These are phyloP conservation scores for Liolophura sinensis DNA, from an alignment of 1,140 invertebrate species.

Conservation along the genomic window DNA sequence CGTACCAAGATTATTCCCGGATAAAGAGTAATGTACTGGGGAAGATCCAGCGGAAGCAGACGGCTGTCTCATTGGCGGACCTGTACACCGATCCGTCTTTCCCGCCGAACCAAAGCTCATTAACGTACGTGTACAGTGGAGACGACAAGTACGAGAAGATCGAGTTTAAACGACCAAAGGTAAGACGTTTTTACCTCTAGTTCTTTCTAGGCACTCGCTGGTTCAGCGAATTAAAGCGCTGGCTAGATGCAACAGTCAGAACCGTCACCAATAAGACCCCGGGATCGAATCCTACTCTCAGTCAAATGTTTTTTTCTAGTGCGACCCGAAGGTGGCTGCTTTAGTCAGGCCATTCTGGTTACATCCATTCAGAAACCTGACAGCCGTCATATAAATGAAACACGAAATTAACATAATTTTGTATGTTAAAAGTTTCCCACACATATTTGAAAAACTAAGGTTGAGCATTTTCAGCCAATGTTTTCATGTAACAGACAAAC, in stretches of 20 bases:
- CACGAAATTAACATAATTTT: no score
- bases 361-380: no score
- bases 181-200: constrained; percentile 20
- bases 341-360: no score
- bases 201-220: background rate
- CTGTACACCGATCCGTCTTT: constrained; percentile 41
- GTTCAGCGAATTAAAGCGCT: background rate
- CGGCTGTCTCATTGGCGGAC: constrained; percentile 13
- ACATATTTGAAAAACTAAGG: no score
- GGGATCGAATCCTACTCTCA: background rate
- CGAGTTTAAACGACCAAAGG: constrained; percentile 43
- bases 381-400: no score
- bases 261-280: background rate
- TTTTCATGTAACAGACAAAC: no score
- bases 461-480: no score
- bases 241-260: background rate
- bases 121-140: constrained; percentile 53
- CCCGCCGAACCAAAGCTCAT: constrained; percentile 45
- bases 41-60: constrained; percentile 13
- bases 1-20: constrained; percentile 30
- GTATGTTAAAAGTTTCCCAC: no score
- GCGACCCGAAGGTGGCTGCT: no score
- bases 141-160: constrained; percentile 52
- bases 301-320: no score
- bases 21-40: constrained; percentile 25